Evolutionary conservation across 2,888 invertebrate genomes (phyloP).

Genomic region (Gari tellinella): DNA sequence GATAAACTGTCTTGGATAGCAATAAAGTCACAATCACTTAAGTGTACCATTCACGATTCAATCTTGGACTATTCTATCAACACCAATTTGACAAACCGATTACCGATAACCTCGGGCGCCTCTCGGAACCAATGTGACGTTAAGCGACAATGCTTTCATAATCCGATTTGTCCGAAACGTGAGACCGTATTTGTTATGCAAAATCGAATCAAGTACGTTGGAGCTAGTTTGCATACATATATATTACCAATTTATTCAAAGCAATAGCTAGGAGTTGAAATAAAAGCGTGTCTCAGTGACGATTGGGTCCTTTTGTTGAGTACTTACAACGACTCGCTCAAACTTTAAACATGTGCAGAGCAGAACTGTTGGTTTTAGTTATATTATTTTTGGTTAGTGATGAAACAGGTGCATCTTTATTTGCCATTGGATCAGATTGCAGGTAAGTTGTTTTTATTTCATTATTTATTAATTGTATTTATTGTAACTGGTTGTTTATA

Average conservation of each 20-base stretch:
- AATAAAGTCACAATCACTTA: slow-evolving; percentile 4
- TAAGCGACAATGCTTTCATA: slow-evolving; percentile 37
- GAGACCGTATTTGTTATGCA: slow-evolving; percentile 38
- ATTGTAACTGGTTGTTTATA: too few species aligned
- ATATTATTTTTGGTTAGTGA: too few species aligned
- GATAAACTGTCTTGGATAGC: neutral
- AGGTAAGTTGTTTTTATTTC: slow-evolving; percentile 32
- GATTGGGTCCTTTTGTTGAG: neutral
- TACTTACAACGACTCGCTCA: too few species aligned
- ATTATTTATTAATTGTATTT: slow-evolving; percentile 9
- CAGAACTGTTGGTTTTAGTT: too few species aligned
- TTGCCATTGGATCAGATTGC: slow-evolving; percentile 41
- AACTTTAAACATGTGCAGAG: too few species aligned
- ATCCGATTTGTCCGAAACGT: slow-evolving; percentile 42
- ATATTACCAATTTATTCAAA: neutral
- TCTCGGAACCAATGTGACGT: slow-evolving; percentile 39
- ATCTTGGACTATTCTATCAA: slow-evolving; percentile 30
- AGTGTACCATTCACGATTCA: slow-evolving; percentile 8
- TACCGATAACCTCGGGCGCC: slow-evolving; percentile 39
- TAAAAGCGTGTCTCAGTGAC: slow-evolving; percentile 5
- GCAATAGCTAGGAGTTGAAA: neutral
- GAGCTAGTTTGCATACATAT: slow-evolving; percentile 45
- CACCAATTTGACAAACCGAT: slow-evolving; percentile 34
- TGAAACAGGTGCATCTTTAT: slow-evolving; percentile 5
- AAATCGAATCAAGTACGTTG: slow-evolving; percentile 42